Base-by-base conservation (phyloP, 2,888 invertebrate genomes). In the Pseudococcus jackbeardsleyi region DNA sequence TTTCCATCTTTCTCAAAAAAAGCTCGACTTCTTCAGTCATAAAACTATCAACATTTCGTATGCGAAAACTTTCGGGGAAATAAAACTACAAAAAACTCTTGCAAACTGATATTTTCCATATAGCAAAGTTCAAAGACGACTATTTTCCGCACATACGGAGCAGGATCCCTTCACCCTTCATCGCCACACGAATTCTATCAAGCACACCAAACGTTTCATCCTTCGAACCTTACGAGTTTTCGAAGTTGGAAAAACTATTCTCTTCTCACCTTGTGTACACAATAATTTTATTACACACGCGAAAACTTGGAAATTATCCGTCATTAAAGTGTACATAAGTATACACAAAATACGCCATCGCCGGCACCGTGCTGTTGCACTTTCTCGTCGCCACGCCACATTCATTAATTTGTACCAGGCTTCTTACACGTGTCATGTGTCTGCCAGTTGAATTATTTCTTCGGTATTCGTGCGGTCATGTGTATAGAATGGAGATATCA, bases 361-460 rank as follows among this genome's bases (percentile, higher is more conserved):
- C n/a, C n/a, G 1, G 7, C 5, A n/a, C n/a, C n/a, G 59, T 59
- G n/a, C 17, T 15, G 68, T 68, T 68, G 68, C 26, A 68, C 68
- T 68, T 68, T 68, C 68, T 68, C 68, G 19, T 72, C 33, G 72
- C 33, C 72, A 15, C 33, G 17, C 33, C 15, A 64, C 64, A 33
- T 33, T 72, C 72, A 72, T 72, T 72, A 72, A 72, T 72, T 72
- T 72, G 72, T 72, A 72, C 72, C 68, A 33, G 72, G 72, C 72
- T 72, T 72, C 72, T 72, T 72, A 72, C 72, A 72, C 72, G 72
- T 72, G 72, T 72, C 72, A 72, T 72, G 72, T 72, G 72, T 72
- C 72, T 72, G 33, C 72, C 33, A 72, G 72, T 72, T 72, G 72
- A 72, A 72, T 72, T 72, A 72, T 72, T 72, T 72, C 72, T 26